Evolutionary conservation across 2,113 vertebrate species (phyloP).

Genomic region (Amphiprion percula): DNA sequence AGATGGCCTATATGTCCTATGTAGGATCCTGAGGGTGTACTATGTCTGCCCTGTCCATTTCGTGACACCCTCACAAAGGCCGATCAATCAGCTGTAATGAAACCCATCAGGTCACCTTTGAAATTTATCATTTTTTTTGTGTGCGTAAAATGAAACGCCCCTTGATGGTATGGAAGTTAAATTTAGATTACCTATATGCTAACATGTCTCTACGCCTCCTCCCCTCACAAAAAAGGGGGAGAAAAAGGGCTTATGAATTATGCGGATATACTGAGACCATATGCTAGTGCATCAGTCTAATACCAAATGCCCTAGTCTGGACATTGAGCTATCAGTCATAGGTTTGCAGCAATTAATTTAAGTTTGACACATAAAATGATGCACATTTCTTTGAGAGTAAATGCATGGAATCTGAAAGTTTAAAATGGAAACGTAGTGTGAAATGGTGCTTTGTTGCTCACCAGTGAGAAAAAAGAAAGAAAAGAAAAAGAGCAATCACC

Average conservation of each 20-base stretch:
- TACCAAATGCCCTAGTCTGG: slow-evolving; percentile 18
- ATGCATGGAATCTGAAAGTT: slow-evolving; percentile 34
- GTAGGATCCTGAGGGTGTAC: slow-evolving; percentile 75
- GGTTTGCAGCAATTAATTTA: neutral
- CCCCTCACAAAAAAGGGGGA: slow-evolving; percentile 1
- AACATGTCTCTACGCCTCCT: slow-evolving; percentile 66
- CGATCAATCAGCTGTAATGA: slow-evolving; percentile 86
- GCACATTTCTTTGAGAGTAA: neutral
- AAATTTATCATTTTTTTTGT: slow-evolving; percentile 80
- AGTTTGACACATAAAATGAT: neutral
- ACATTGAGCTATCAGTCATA: neutral
- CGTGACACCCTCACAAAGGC: slow-evolving; percentile 80
- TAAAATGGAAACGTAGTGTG: slow-evolving; percentile 15
- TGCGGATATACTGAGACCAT: slow-evolving; percentile 51
- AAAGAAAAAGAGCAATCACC: slow-evolving; percentile 53
- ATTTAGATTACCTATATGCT: slow-evolving; percentile 82
- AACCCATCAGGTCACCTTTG: slow-evolving; percentile 87
- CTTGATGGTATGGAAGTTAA: slow-evolving; percentile 79
- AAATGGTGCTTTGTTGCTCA: slow-evolving; percentile 44
- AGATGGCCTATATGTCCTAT: slow-evolving; percentile 54
- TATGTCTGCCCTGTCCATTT: slow-evolving; percentile 76
- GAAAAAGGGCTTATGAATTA: slow-evolving; percentile 42
- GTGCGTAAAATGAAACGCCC: slow-evolving; percentile 82
- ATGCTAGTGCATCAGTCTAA: slow-evolving; percentile 8
- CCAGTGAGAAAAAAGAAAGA: slow-evolving; percentile 27